These are phyloP conservation scores for Selenia dentaria DNA, from an alignment of 2,888 invertebrate genomes.

Conservation along the genomic window DNA sequence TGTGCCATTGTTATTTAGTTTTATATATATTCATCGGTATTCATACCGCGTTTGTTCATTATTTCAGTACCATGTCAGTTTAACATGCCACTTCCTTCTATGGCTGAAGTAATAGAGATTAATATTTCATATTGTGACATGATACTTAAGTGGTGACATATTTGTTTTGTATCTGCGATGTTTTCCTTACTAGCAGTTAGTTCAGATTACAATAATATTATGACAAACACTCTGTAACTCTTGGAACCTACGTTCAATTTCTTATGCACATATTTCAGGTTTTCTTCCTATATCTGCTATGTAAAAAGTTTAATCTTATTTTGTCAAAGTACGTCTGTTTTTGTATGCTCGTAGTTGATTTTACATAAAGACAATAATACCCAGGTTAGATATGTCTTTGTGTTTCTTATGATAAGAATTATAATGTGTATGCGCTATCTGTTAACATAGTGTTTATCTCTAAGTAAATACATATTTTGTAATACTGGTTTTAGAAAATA, in stretches of 20 bases:
- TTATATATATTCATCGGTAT: conserved; percentile 21
- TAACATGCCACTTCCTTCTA: conserved; percentile 17
- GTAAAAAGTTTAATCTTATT: too few species aligned
- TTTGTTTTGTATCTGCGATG: not conserved
- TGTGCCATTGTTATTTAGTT: conserved; percentile 47
- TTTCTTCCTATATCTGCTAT: too few species aligned
- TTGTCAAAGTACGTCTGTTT: too few species aligned
- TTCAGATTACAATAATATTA: too few species aligned
- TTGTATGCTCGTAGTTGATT: too few species aligned
- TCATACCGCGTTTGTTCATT: conserved; percentile 6
- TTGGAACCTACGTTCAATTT: too few species aligned
- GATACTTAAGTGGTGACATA: not conserved
- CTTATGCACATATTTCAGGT: too few species aligned
- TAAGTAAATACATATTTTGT: not conserved
- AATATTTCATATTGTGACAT: conserved; percentile 4
- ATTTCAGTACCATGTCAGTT: conserved; percentile 16
- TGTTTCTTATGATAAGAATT: conserved; percentile 4
- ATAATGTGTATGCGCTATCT: not conserved
- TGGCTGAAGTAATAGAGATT: conserved; percentile 4
- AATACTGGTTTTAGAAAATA: not conserved
- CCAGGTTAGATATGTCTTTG: too few species aligned
- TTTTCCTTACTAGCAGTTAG: too few species aligned
- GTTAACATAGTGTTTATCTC: not conserved
- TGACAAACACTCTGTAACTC: too few species aligned
- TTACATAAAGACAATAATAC: too few species aligned